Evolutionary conservation across 2,888 invertebrate species (phyloP), one percentile per base, ranked within the genome.

Genomic region (Sarcophaga subvicina): DNA sequence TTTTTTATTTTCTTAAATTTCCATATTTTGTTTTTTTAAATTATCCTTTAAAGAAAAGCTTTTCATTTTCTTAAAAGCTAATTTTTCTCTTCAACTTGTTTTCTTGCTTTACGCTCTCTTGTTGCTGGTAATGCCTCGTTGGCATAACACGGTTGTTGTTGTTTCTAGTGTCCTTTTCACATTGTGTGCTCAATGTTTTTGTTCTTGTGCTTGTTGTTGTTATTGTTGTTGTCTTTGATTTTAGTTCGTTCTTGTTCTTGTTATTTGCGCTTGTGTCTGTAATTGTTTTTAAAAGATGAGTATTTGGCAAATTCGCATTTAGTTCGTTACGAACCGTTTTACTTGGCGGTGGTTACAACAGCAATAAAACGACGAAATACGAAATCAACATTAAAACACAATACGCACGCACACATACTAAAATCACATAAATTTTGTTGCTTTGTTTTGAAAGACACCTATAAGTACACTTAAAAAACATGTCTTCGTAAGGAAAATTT

Each of bases 261-360:
- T 45, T 47, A 22, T 25, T 59, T 72, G 77, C 80, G 4, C 20
- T 14, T 20, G 2, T 63, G 20, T 3, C 69, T 80, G 70, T 77
- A 54, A 14, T 47, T 49, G 59, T 67, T 62, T 85, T 75, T 45
- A 87, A 83, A 87, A 84, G 84, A 82, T 84, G 87, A 87, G 84
- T 66, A 80, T 87, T 87, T 87, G 75, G 54, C 71, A 87, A 84
- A 82, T 87, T 87, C 72, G 76, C 63, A 82, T 64, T 87, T 84
- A 87, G 87, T 87, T 87, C 87, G 72, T 77, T 79, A 72, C 79
- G 84, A 87, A 84, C 87, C 87, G 87, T 82, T 63, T 47, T 71
- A 81, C 75, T 64, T 69, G 75, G 63, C 87, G 87, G 87, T 87
- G 81, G 84, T 82, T 84, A 82, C 25, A 87, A 82, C 25, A 87